Evolutionary conservation across 2,888 invertebrate species (phyloP).

Genomic region (Caenorhabditis japonica): DNA sequence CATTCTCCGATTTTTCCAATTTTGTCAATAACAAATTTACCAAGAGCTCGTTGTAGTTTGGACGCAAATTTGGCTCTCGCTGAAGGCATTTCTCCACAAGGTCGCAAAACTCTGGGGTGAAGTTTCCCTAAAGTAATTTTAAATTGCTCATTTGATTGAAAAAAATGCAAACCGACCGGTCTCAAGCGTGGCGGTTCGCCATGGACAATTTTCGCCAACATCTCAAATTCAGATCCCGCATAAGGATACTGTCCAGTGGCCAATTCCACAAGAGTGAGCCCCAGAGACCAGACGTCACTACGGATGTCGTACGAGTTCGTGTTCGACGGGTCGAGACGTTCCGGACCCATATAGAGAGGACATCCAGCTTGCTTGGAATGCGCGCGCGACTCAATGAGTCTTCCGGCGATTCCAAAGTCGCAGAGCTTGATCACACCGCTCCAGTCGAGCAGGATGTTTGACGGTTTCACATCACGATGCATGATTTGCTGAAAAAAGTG

Average conservation of each 20-base stretch:
- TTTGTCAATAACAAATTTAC: no score
- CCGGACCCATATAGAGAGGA: conserved; percentile 95
- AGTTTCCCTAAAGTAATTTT: conserved; percentile 10
- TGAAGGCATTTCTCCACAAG: conserved; percentile 71
- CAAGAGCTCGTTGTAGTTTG: conserved; percentile 72
- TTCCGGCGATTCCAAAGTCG: conserved; percentile 95
- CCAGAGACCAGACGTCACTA: conserved; percentile 99
- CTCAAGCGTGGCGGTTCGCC: conserved; percentile 78
- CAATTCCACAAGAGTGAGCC: conserved; percentile 87
- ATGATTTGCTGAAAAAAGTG: conserved; percentile 68
- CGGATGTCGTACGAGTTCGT: conserved; percentile 89
- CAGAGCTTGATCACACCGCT: conserved; percentile 95
- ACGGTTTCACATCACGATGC: conserved; percentile 82
- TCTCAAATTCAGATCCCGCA: conserved; percentile 90
- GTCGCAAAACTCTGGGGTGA: conserved; percentile 64
- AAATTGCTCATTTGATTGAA: not conserved
- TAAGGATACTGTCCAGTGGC: conserved; percentile 89
- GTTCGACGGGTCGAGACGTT: conserved; percentile 56
- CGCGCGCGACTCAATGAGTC: conserved; percentile 89
- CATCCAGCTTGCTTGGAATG: conserved; percentile 86
- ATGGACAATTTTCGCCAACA: conserved; percentile 88
- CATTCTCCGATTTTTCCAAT: no score
- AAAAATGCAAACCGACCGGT: conserved; percentile 24
- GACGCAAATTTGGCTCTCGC: conserved; percentile 66
- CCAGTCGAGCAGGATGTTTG: conserved; percentile 94